Evolutionary conservation across 2,888 invertebrate genomes (phyloP).

Genomic region (Epinotia brunnichana): DNA sequence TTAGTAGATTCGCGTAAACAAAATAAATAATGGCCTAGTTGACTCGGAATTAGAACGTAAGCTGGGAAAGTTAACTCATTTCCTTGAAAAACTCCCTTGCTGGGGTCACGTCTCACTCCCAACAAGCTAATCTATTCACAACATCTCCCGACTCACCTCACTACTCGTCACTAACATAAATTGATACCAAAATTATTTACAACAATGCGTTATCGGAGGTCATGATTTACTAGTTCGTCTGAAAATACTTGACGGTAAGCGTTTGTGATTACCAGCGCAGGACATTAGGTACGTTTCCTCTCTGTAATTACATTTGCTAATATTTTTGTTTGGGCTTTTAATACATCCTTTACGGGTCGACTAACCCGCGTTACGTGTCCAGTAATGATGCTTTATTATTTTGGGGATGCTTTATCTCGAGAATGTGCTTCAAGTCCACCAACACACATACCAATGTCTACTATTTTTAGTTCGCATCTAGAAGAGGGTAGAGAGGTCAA

Average conservation of each 20-base stretch:
- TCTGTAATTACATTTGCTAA: constrained; percentile 72
- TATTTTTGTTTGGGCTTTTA: constrained; percentile 67
- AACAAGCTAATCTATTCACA: constrained; percentile 45
- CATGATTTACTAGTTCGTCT: background rate
- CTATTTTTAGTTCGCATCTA: constrained; percentile 10
- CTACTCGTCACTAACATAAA: background rate
- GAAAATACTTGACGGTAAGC: background rate
- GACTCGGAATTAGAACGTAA: constrained; percentile 58
- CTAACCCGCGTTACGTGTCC: constrained; percentile 57
- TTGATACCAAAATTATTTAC: background rate
- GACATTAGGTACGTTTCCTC: constrained; percentile 56
- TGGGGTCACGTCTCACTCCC: constrained; percentile 64
- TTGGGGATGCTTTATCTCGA: constrained; percentile 13
- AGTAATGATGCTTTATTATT: constrained; percentile 45
- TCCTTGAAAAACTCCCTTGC: constrained; percentile 72
- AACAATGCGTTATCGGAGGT: background rate
- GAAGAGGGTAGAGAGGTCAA: constrained; percentile 25
- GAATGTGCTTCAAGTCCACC: constrained; percentile 26
- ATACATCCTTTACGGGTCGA: constrained; percentile 71
- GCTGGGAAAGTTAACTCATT: constrained; percentile 74
- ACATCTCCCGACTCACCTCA: background rate
- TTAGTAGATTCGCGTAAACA: constrained; percentile 36
- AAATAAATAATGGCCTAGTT: constrained; percentile 43
- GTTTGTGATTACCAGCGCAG: constrained; percentile 39
- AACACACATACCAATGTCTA: too few species aligned